These are phyloP conservation scores for Leptothorax acervorum DNA, from an alignment of 2,888 invertebrate genomes.

Conservation along the genomic window DNA sequence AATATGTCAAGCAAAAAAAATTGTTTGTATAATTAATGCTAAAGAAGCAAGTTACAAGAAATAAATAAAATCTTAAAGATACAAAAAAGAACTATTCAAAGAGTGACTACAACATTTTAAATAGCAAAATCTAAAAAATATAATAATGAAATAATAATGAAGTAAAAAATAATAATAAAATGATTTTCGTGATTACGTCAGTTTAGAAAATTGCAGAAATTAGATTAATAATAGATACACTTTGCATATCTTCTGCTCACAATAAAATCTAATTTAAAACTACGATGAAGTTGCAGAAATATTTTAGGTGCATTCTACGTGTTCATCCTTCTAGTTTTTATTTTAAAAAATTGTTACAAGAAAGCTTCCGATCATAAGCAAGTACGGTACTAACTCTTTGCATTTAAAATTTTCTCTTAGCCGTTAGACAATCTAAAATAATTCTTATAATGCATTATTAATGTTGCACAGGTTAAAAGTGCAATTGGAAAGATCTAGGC, in stretches of 20 bases:
- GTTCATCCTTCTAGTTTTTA: not conserved
- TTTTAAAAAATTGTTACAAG: not conserved
- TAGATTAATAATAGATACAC: not conserved
- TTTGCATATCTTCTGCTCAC: not conserved
- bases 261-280: constrained; percentile 17
- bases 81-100: not conserved
- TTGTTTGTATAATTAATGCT: not conserved
- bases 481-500: not conserved
- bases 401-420: not conserved
- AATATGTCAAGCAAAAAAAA: not conserved
- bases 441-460: constrained; percentile 12
- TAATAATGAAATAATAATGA: not conserved
- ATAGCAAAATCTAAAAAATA: not conserved
- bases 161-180: not conserved
- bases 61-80: not conserved
- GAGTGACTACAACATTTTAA: not conserved
- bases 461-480: not conserved
- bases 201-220: not conserved
- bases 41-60: not conserved
- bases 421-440: not conserved
- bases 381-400: not conserved
- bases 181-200: not conserved
- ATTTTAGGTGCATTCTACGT: not conserved
- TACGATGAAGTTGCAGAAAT: not conserved
- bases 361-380: not conserved